Evolutionary conservation across 2,113 vertebrate species (phyloP).

Genomic region (Manacus vitellinus): DNA sequence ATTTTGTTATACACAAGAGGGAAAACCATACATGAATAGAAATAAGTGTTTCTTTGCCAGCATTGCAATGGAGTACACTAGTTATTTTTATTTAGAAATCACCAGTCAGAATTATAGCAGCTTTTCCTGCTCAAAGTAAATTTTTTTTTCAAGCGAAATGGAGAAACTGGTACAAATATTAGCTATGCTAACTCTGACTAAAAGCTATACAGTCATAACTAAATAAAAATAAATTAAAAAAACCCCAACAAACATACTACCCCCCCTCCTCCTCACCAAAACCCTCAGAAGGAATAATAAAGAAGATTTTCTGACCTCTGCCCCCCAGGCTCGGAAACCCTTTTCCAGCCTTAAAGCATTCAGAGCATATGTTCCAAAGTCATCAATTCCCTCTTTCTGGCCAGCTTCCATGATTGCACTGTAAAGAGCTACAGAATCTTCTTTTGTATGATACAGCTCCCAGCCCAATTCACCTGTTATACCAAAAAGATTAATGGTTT

Average conservation of each 20-base stretch:
- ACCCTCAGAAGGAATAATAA: not conserved
- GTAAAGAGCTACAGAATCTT: conserved; percentile 84
- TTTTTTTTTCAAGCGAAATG: not conserved
- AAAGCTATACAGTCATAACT: not conserved
- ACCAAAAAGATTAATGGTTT: not conserved
- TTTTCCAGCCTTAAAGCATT: conserved; percentile 91
- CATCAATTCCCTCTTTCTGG: conserved; percentile 88
- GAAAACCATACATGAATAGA: not conserved
- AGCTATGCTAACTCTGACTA: not conserved
- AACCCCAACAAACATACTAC: not conserved
- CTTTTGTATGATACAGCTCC: conserved; percentile 90
- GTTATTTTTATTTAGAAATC: not conserved
- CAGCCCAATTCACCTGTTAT: conserved; percentile 92
- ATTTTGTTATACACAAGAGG: not conserved
- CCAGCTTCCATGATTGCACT: conserved; percentile 87
- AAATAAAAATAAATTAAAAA: not conserved
- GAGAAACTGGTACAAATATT: not conserved
- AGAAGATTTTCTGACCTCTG: conserved; percentile 82
- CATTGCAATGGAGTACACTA: not conserved
- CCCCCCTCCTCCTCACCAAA: not conserved
- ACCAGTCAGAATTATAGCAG: not conserved
- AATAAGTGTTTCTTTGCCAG: not conserved
- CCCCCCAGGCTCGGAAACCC: conserved; percentile 94
- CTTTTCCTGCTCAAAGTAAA: not conserved
- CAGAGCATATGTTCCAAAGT: conserved; percentile 95